A percentile compares a stretch with the other conserved stretches of the same genome.
Evolutionary conservation across 2,888 invertebrate genomes (phyloP).

Genomic region (Crioceris asparagi): DNA sequence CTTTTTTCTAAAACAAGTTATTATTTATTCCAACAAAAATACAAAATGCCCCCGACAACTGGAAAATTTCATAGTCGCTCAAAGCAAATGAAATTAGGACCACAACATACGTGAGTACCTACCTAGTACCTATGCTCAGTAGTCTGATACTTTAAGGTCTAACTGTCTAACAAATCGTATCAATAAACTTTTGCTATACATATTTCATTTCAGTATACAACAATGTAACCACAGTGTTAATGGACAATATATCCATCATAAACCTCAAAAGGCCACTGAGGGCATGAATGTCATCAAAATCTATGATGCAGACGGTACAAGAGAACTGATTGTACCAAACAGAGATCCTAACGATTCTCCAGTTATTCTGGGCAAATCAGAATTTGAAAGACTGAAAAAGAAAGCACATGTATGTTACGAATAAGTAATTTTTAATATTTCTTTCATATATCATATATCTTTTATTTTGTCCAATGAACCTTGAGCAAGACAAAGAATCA

Average conservation of each 20-base stretch:
- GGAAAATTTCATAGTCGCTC: conserved; percentile 1
- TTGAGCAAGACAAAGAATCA: too few species aligned
- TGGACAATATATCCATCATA: conserved; percentile 31
- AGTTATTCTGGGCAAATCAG: conserved; percentile 47
- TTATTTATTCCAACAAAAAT: too few species aligned
- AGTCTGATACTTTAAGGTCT: neutral
- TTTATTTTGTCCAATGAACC: too few species aligned
- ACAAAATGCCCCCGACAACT: neutral
- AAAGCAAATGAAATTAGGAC: neutral
- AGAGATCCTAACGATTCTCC: conserved; percentile 44
- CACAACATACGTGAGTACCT: neutral
- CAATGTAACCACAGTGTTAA: conserved; percentile 32
- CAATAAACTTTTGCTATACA: neutral
- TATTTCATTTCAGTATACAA: conserved; percentile 18
- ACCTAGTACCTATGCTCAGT: too few species aligned
- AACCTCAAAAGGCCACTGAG: conserved; percentile 30
- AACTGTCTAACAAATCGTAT: neutral
- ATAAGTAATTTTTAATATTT: conserved; percentile 8
- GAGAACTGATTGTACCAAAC: conserved; percentile 44
- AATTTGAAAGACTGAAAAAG: conserved; percentile 48
- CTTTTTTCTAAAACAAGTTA: too few species aligned
- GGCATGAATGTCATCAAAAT: conserved; percentile 21
- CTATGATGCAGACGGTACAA: conserved; percentile 33
- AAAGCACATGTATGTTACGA: conserved; percentile 44
- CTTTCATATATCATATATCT: too few species aligned